These are phyloP conservation scores for Actenoides hombroni DNA, from an alignment of 2,113 vertebrate genomes.

Conservation along the genomic window DNA sequence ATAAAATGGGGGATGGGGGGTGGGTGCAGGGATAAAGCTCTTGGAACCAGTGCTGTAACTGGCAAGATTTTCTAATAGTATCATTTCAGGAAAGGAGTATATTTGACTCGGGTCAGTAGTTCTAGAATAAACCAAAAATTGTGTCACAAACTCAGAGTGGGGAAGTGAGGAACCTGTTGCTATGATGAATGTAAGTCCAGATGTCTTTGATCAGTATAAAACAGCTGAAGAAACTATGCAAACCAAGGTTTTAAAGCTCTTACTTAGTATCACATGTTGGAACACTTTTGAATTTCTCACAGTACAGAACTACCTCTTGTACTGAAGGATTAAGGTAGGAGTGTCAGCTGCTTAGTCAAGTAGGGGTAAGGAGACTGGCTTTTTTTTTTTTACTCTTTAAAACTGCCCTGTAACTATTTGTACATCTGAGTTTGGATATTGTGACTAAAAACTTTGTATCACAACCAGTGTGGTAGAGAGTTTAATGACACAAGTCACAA, in stretches of 20 bases:
- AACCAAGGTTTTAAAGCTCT: not conserved
- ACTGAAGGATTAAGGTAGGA: not conserved
- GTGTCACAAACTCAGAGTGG: not conserved
- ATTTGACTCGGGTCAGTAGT: not conserved
- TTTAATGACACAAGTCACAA: not conserved
- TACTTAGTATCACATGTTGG: not conserved
- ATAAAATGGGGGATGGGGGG: not conserved
- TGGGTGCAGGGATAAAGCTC: not conserved
- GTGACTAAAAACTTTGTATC: not conserved
- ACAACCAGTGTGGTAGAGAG: not conserved
- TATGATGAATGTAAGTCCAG: not conserved
- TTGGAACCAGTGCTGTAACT: not conserved
- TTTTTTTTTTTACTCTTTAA: not conserved
- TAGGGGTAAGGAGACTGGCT: not conserved
- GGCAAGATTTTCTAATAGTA: not conserved
- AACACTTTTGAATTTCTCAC: not conserved
- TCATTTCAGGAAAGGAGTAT: not conserved
- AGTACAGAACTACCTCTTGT: not conserved
- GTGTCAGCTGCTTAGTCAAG: not conserved
- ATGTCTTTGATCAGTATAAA: not conserved
- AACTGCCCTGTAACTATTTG: not conserved
- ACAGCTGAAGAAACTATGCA: not conserved
- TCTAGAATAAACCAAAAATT: not conserved
- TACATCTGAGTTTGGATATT: not conserved
- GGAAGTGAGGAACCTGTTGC: not conserved